phyloP scores from a whole-genome alignment of 2,113 vertebrate species.

The Heterocephalus glaber region DNA sequence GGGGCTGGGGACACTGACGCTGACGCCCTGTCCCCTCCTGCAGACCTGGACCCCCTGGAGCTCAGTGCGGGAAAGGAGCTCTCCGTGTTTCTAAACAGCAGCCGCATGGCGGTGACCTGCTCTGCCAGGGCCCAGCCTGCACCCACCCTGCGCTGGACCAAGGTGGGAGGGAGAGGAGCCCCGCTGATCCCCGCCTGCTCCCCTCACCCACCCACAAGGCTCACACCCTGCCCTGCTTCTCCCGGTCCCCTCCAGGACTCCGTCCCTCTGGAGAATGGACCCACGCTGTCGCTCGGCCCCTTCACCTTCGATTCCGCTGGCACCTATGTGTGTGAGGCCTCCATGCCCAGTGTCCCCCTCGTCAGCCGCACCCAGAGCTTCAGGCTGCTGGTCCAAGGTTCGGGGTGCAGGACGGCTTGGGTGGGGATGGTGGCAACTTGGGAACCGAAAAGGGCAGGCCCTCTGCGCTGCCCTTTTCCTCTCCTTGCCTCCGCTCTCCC shows the following conservation, averaged over 20 bases:
- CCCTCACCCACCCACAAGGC: neutral
- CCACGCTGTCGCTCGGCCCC: constrained; percentile 68
- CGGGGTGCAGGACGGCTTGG: neutral
- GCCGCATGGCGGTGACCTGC: constrained; percentile 83
- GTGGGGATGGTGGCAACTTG: fast-evolving
- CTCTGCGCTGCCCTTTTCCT: neutral
- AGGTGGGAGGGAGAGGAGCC: constrained; percentile 81
- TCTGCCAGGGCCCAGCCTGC: constrained; percentile 82
- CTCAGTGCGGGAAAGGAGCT: constrained; percentile 77
- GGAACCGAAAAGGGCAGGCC: neutral
- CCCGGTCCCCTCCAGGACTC: constrained; percentile 54
- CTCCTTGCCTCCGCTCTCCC: neutral
- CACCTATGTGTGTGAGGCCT: constrained; percentile 88
- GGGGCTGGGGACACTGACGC: neutral
- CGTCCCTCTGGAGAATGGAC: neutral
- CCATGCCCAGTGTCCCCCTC: constrained; percentile 85
- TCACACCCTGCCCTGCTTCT: neutral
- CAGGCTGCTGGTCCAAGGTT: constrained; percentile 89
- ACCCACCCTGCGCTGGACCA: constrained; percentile 88
- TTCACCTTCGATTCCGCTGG: constrained; percentile 84
- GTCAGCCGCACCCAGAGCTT: constrained; percentile 81
- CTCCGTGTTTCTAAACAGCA: constrained; percentile 75
- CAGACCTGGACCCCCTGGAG: constrained; percentile 89
- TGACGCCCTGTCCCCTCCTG: neutral
- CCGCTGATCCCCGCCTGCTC: fast-evolving